phyloP scores from a whole-genome alignment of 2,888 invertebrate genomes.

The Scotopteryx bipunctaria region DNA sequence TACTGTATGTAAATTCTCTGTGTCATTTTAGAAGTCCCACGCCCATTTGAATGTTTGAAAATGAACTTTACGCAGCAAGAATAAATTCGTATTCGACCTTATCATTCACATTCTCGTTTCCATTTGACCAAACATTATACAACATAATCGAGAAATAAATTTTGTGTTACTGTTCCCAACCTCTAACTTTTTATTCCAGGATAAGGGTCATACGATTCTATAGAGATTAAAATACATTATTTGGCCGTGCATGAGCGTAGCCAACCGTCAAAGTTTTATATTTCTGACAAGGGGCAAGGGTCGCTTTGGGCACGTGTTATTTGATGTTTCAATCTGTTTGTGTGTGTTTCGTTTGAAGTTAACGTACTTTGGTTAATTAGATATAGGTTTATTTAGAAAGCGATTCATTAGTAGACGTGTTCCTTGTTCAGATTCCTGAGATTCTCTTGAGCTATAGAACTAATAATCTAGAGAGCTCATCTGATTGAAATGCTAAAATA shows the following conservation, averaged over 20 bases:
- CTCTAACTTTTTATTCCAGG: slow-evolving; percentile 67
- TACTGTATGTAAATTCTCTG: no score
- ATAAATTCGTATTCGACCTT: slow-evolving; percentile 38
- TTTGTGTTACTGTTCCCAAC: slow-evolving; percentile 61
- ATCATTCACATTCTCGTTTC: slow-evolving; percentile 42
- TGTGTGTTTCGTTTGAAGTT: slow-evolving; percentile 43
- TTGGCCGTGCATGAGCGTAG: slow-evolving; percentile 66
- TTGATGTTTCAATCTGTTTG: slow-evolving; percentile 51
- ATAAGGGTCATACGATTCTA: slow-evolving; percentile 68
- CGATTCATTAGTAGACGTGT: slow-evolving; percentile 25
- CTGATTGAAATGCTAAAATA: no score
- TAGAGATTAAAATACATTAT: slow-evolving; percentile 78
- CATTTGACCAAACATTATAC: slow-evolving; percentile 50
- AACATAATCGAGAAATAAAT: slow-evolving; percentile 74
- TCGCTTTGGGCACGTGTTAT: slow-evolving; percentile 55
- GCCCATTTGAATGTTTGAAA: slow-evolving; percentile 21
- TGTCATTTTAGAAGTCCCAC: slow-evolving; percentile 1
- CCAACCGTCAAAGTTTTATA: slow-evolving; percentile 72
- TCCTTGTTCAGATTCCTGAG: slow-evolving; percentile 11
- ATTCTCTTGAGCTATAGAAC: slow-evolving; percentile 4
- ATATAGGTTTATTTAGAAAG: slow-evolving; percentile 13
- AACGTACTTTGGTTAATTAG: slow-evolving; percentile 34
- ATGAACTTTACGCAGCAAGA: slow-evolving; percentile 32
- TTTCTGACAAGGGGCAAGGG: slow-evolving; percentile 69
- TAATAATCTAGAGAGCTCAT: no score